phyloP scores from a whole-genome alignment of 2,113 vertebrate genomes.

The Buteo buteo region DNA sequence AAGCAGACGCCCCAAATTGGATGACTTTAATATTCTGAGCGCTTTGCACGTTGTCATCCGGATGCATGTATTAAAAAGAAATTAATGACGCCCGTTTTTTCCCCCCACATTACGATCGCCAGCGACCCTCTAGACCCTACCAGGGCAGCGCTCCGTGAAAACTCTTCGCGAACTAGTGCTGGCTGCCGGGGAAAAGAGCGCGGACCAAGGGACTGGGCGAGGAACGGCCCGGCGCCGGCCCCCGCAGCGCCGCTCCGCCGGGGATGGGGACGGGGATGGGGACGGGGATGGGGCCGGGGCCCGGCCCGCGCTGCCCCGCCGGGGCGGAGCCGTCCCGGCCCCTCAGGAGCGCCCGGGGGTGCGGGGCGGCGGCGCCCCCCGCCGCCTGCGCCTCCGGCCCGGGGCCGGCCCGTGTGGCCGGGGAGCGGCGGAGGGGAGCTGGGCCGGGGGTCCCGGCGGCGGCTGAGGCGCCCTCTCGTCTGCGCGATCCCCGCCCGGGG shows the following conservation, averaged over 20 bases:
- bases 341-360: no score
- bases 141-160: neutral
- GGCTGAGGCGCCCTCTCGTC: no score
- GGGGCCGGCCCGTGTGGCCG: no score
- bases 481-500: no score
- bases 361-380: no score
- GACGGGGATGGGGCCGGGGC: no score
- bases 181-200: neutral
- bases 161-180: neutral
- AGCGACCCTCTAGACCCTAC: neutral
- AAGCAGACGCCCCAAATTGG: neutral
- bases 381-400: no score
- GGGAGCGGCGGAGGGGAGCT: no score
- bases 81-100: accelerated
- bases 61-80: accelerated
- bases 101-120: accelerated
- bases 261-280: neutral
- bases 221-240: neutral
- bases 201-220: accelerated
- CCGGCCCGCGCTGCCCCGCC: no score
- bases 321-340: no score
- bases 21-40: neutral
- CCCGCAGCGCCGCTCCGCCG: neutral
- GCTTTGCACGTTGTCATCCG: accelerated
- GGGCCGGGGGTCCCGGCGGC: no score